Evolutionary conservation across 1,140 invertebrate genomes (phyloP), one percentile per base, ranked within the genome.

Genomic region (Druon quercuslanigerum): DNA sequence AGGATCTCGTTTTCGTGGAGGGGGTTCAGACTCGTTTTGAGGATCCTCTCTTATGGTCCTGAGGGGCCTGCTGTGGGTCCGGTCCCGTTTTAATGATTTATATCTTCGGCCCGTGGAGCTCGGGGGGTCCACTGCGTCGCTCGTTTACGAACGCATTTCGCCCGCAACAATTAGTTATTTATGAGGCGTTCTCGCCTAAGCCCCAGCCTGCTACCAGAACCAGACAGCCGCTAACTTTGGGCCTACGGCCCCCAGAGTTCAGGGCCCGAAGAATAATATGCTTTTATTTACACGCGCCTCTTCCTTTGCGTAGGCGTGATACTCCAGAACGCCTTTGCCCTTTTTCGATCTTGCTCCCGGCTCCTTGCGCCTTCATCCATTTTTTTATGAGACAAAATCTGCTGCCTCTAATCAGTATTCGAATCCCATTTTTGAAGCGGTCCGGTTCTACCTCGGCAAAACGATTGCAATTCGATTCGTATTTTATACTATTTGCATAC

Each of bases 111-210:
- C 82, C 80, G 72, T 82, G 71, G 80, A 85, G 84, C 85, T 89
- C 87, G 83, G 86, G 84, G 83, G 85, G 88, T 86, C 86, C 83
- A 75, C 74, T 79, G 79, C 82, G 81, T 87, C 83, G 83, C 78
- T 82, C 85, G 79, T 87, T 88, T 83, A 85, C 83, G 79, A 75
- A 82, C 80, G 85, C 82, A 83, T 82, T 84, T 83, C 84, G 82
- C 83, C 83, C 75, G 83, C 83, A 85, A 86, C 86, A 85, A 89
- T 88, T 87, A 87, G 85, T 89, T 88, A 87, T 88, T 87, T 87
- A 86, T 84, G 86, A 74, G 76, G 82, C 83, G 81, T 84, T 82
- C 82, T 83, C 77, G 77, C 78, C 82, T 84, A 80, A 82, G 83
- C 54, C 54, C 14, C 33, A 50, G 19, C 50, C 57, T 13, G 73